Base-by-base conservation (phyloP, 2,113 vertebrate genomes). In the Castor canadensis region DNA sequence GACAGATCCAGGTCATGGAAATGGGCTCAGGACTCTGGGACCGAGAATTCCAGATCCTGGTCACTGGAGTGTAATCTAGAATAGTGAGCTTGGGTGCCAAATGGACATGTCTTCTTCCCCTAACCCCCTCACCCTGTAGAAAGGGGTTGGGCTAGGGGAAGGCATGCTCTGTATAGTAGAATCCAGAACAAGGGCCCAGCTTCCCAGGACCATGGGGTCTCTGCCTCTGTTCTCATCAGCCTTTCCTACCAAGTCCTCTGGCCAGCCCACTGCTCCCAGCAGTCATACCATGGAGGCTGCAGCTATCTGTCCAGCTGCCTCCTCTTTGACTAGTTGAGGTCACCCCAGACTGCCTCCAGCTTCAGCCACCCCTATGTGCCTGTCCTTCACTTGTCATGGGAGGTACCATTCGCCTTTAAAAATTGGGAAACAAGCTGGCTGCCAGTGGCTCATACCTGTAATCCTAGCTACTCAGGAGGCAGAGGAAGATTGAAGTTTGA, bases 361-460 rank as follows among this genome's bases (percentile, higher is more conserved):
- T 58, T 40, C n/a, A 58, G 49, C 10, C 66, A 66, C 20, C 32
- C 10, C 17, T 47, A 9, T 0, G 5, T n/a, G 56, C 43, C 24
- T 72, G 17, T 62, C 49, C 84, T 19, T 60, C 40, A 22, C 15
- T 77, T 60, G 35, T 89, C 69, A 22, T 7, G 2, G 73, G 43
- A 86, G 38, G 12, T 62, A 84, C 47, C 72, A 26, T 67, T 79
- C 38, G 52, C 40, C 62, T 75, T 87, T 90, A n/a, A 89, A 91
- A 77, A 28, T 20, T n/a, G 94, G 77, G 24, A 91, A 87, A 75
- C n/a, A 11, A 49, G 45, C 45, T 20, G 26, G 32, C 35, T 6
- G 0, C 9, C 5, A 8, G 26, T 32, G 8, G n/a, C 1, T 9
- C 60, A 52, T 2, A 0, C n/a, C 11, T 54, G 11, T 52, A 66